Evolutionary conservation across 2,888 invertebrate species (phyloP).

Genomic region (Agrotis clavis): DNA sequence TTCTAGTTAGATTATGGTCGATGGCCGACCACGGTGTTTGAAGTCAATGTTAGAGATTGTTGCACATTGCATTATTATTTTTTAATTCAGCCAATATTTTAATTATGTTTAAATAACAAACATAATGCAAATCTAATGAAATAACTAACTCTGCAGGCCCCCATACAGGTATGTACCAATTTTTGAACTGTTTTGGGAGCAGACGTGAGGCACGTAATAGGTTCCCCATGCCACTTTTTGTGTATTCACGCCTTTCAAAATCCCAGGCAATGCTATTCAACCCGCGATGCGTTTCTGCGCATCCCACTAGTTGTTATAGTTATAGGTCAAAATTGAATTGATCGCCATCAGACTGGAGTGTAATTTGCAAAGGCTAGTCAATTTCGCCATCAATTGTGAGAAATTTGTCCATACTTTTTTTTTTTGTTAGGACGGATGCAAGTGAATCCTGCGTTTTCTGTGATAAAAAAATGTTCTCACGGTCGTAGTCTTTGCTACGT

Average conservation of each 20-base stretch:
- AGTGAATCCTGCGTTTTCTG: conserved; percentile 74
- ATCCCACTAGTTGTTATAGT: conserved; percentile 71
- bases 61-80: conserved; percentile 80
- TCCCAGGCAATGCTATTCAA: conserved; percentile 77
- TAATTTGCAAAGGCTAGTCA: conserved; percentile 79
- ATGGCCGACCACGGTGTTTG: conserved; percentile 85
- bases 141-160: conserved; percentile 63
- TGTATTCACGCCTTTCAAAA: conserved; percentile 82
- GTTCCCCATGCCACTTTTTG: conserved; percentile 81
- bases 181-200: conserved; percentile 61
- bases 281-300: conserved; percentile 80
- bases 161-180: conserved; percentile 74
- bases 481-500: conserved; percentile 74
- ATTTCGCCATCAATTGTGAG: conserved; percentile 77
- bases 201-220: conserved; percentile 80
- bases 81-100: conserved; percentile 71
- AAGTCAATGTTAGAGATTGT: conserved; percentile 76
- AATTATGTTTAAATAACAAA: conserved; percentile 75
- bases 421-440: conserved; percentile 78
- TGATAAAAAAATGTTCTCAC: conserved; percentile 83
- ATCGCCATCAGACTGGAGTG: conserved; percentile 64
- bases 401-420: conserved; percentile 68
- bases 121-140: conserved; percentile 72
- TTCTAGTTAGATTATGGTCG: conserved; percentile 70
- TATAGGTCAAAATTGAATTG: conserved; percentile 69